phyloP scores from a whole-genome alignment of 2,797 vertebrate species.

The Intellagama lesueurii region DNA sequence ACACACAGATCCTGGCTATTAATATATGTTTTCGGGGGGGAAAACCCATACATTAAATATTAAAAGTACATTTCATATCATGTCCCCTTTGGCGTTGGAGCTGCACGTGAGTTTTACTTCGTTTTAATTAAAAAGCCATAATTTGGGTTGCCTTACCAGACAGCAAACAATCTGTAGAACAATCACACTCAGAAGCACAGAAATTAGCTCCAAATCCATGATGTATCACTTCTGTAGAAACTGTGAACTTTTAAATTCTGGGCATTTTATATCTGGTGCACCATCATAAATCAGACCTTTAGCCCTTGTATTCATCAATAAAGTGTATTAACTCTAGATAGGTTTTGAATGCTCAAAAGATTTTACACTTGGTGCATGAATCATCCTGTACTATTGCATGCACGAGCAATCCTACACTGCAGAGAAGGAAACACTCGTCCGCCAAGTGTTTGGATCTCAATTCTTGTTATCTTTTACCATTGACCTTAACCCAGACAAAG shows the following conservation, averaged over 20 bases:
- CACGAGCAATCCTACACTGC: background rate
- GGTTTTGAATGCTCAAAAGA: background rate
- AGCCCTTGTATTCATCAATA: conserved; percentile 52
- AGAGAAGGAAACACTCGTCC: background rate
- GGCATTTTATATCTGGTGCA: conserved; percentile 55
- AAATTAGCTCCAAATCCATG: conserved; percentile 61
- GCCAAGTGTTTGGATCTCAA: background rate
- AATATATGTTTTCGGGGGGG: background rate
- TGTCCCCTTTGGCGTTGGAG: background rate
- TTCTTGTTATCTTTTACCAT: background rate
- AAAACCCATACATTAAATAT: background rate
- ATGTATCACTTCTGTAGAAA: conserved; percentile 21
- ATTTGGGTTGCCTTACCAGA: conserved; percentile 73
- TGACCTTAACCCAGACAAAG: background rate
- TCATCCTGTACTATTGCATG: too few species aligned
- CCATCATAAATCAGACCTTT: conserved; percentile 72
- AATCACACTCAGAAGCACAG: conserved; percentile 56
- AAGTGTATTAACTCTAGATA: background rate
- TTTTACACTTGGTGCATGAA: background rate
- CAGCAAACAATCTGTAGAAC: conserved; percentile 65
- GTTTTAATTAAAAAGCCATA: background rate
- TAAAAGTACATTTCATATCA: background rate
- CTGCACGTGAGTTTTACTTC: background rate
- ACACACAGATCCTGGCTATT: background rate
- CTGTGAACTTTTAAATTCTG: conserved; percentile 37